Evolutionary conservation across 2,888 invertebrate species (phyloP), one percentile per base, ranked within the genome.

Genomic region (Zelleria hepariella): DNA sequence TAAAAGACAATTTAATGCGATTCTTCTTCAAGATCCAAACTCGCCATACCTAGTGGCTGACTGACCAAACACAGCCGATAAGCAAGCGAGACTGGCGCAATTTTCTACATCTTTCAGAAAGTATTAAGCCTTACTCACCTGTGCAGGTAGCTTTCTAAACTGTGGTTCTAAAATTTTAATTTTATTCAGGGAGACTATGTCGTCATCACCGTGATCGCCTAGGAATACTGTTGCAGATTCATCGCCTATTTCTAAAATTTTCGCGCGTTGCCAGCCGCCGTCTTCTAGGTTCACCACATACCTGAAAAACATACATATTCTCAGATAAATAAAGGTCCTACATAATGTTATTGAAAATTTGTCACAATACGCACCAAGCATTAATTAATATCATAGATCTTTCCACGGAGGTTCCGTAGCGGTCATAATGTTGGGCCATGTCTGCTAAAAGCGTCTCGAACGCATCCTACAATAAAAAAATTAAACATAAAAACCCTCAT

Each of bases 121-220:
- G 4, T 5, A 5, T 26, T 26, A 26, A 26, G n/a, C n/a, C n/a
- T n/a, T n/a, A n/a, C 32, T 42, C 69, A 93, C 93, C 88, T 95
- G 95, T 0, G 93, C 91, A 18, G 94, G 91, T 23, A 94, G 77
- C 58, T 77, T 78, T 10, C 92, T 89, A 69, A 94, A 95, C 62
- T 91, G 90, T 0, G 91, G 86, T 61, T 92, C 91, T 57, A 94
- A 86, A 25, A 90, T 86, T 66, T 90, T 91, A 25, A 96, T 84
- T 61, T 90, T 83, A 25, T 84, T 74, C 10, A 90, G 77, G 4
- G 81, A 67, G 24, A 93, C 89, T 18, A 77, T 74, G 55, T 92
- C 92, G 62, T 92, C 92, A 65, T 94, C 94, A 0, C 95, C 95
- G 64, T 91, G 92, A 76, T 96, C 96, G 8, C 95, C 93, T 63